Percentiles rank a stretch among this genome's conserved stretches.
Conservation (phyloP, 2,113 vertebrate species). For the Cichladusa arquata region DNA sequence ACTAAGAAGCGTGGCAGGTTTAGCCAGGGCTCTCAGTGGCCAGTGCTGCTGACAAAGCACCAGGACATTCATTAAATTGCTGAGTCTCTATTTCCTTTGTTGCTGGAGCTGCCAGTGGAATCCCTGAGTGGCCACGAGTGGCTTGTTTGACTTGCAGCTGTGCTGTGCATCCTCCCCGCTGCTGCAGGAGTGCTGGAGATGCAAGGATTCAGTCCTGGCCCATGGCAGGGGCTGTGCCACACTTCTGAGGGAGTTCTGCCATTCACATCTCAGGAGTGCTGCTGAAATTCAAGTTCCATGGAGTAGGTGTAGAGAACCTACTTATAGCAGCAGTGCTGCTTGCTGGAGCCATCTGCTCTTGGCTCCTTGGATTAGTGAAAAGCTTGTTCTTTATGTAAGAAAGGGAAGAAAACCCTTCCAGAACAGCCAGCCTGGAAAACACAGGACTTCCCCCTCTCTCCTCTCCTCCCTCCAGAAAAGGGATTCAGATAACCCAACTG, state of each 20-base stretch:
- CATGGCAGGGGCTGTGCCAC: not conserved
- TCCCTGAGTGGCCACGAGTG: not conserved
- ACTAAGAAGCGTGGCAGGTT: not conserved
- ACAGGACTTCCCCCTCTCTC: not conserved
- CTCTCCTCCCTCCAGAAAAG: not conserved
- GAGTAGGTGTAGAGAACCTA: not conserved
- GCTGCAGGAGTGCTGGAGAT: not conserved
- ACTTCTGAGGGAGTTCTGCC: not conserved
- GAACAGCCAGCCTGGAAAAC: not conserved
- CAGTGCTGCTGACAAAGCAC: not conserved
- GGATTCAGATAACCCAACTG: not conserved
- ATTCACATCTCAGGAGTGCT: not conserved
- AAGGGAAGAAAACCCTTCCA: not conserved
- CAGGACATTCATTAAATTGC: not conserved
- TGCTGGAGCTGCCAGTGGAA: not conserved
- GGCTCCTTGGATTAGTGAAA: not conserved
- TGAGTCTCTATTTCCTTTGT: not conserved
- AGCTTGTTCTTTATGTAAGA: not conserved
- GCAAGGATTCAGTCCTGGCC: not conserved
- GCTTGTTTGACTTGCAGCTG: rapidly evolving
- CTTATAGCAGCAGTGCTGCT: not conserved
- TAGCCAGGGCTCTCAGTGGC: not conserved
- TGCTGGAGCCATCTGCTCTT: constrained; percentile 8
- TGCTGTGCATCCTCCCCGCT: rapidly evolving
- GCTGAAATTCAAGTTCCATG: not conserved